Evolutionary conservation across 2,888 invertebrate species (phyloP).

Genomic region (Pemphredon lugubris): DNA sequence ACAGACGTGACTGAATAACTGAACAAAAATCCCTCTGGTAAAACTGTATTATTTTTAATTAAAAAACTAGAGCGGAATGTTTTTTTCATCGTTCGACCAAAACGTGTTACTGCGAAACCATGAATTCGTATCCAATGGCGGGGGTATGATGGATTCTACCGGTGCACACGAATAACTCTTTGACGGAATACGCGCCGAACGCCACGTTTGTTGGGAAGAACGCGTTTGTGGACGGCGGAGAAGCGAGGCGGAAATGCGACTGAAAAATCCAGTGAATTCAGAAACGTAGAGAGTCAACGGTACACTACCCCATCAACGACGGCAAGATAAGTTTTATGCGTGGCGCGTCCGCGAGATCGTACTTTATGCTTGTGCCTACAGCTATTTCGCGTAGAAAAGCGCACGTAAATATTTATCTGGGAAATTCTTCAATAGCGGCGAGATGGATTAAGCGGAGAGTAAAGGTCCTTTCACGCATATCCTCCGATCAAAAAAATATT

Average conservation of each 20-base stretch:
- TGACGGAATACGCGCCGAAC: slow-evolving; percentile 49
- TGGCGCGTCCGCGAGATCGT: slow-evolving; percentile 12
- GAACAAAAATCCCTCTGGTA: not conserved
- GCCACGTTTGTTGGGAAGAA: slow-evolving; percentile 54
- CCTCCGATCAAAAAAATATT: too few relatives aligned
- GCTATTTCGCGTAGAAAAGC: too few relatives aligned
- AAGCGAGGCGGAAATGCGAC: slow-evolving; percentile 25
- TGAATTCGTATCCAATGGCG: slow-evolving; percentile 50
- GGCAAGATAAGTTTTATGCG: slow-evolving; percentile 14
- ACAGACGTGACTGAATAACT: slow-evolving; percentile 20
- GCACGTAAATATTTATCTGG: too few relatives aligned
- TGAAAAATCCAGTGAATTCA: slow-evolving; percentile 47
- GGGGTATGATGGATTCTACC: slow-evolving; percentile 48
- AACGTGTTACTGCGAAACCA: slow-evolving; percentile 39
- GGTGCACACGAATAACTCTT: slow-evolving; percentile 54
- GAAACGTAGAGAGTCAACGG: slow-evolving; percentile 52
- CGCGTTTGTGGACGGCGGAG: slow-evolving; percentile 10
- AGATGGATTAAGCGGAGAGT: too few relatives aligned
- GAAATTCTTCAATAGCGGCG: too few relatives aligned
- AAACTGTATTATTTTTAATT: slow-evolving; percentile 51
- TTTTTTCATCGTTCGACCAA: slow-evolving; percentile 27
- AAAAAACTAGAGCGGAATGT: slow-evolving; percentile 37
- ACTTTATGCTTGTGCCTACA: too few relatives aligned
- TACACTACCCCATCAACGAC: slow-evolving; percentile 38
- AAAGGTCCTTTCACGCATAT: too few relatives aligned